A percentile compares a stretch with the other conserved stretches of the same genome.
Evolutionary conservation across 2,888 invertebrate genomes (phyloP).

Genomic region (Phyto melanocephala): DNA sequence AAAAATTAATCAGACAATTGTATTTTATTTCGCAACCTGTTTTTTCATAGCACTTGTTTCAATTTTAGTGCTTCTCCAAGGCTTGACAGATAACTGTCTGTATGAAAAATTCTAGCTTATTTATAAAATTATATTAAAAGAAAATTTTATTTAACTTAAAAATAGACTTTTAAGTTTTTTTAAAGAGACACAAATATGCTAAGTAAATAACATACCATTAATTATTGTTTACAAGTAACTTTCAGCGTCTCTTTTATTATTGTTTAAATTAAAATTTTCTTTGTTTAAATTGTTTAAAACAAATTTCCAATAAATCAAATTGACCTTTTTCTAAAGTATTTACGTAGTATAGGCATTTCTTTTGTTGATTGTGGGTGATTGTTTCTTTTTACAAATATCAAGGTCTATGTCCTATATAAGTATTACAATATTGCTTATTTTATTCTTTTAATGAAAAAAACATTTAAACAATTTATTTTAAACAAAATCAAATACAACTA

Average conservation of each 20-base stretch:
- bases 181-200: background rate
- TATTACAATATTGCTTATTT: background rate
- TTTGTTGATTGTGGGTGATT: too few species aligned
- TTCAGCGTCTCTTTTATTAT: background rate
- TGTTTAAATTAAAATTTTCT: background rate
- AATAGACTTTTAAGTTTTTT: too few species aligned
- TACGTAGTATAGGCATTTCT: too few species aligned
- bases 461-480: background rate
- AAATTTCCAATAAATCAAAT: constrained; percentile 47
- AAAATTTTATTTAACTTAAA: background rate
- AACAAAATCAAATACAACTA: constrained; percentile 25
- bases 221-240: background rate
- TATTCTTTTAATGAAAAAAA: background rate
- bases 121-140: background rate
- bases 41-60: too few species aligned
- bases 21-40: too few species aligned
- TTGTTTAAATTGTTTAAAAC: constrained; percentile 14
- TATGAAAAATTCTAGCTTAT: too few species aligned
- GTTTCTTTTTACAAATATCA: background rate
- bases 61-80: background rate
- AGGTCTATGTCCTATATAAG: constrained; percentile 36
- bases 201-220: background rate
- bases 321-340: constrained; percentile 37
- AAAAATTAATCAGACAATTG: too few species aligned
- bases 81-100: too few species aligned